Conservation (phyloP, 2,113 vertebrate genomes). For the Xenopus tropicalis region DNA sequence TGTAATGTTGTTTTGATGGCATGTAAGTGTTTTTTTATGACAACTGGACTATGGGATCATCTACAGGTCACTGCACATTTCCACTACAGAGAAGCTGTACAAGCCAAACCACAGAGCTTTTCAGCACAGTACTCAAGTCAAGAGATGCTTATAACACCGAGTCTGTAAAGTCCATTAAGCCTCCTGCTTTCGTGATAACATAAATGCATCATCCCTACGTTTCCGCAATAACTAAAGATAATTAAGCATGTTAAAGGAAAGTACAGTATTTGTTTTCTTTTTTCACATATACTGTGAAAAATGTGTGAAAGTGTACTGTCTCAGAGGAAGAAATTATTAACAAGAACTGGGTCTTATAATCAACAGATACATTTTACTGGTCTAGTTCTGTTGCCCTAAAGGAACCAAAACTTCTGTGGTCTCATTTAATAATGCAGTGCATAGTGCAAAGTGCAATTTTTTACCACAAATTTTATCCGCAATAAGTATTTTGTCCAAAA, state of each 20-base stretch:
- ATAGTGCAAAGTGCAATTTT: too few relatives aligned
- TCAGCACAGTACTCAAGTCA: constrained; percentile 31
- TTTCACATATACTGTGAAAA: too few relatives aligned
- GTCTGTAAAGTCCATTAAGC: constrained; percentile 43
- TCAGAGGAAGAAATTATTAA: too few relatives aligned
- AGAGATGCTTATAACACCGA: constrained; percentile 29
- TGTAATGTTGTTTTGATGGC: constrained; percentile 32
- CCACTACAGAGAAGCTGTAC: constrained; percentile 34
- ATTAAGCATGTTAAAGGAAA: constrained; percentile 20
- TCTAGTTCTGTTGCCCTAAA: too few relatives aligned
- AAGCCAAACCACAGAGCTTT: constrained; percentile 41
- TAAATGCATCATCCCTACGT: constrained; percentile 24
- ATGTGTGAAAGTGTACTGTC: too few relatives aligned
- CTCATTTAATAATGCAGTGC: too few relatives aligned
- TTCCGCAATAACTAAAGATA: constrained; percentile 17
- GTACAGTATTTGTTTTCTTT: too few relatives aligned
- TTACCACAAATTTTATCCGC: too few relatives aligned
- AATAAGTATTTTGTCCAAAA: too few relatives aligned
- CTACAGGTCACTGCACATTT: constrained; percentile 39
- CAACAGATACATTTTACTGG: too few relatives aligned
- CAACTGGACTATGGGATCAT: constrained; percentile 38
- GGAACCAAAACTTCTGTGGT: too few relatives aligned
- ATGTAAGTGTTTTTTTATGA: constrained; percentile 38
- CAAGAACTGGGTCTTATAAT: too few relatives aligned
- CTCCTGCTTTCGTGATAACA: constrained; percentile 38